Evolutionary conservation across 1,140 invertebrate genomes (phyloP).

Genomic region (Mycetomoellerius zeteki): DNA sequence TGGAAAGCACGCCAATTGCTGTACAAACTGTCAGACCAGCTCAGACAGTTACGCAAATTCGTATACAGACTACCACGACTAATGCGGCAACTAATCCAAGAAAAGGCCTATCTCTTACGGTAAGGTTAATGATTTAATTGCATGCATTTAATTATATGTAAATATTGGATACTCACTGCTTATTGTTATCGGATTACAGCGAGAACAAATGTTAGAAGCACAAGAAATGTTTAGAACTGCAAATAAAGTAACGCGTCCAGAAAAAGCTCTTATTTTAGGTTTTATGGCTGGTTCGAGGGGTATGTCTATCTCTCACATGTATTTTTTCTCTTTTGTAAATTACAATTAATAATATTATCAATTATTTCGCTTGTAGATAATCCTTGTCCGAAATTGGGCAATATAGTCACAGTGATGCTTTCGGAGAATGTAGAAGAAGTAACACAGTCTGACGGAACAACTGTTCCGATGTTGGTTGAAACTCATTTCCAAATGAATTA

Average conservation of each 20-base stretch:
- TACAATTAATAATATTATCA: neutral
- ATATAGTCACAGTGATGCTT: slow-evolving; percentile 96
- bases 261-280: slow-evolving; percentile 98
- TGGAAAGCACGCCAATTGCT: slow-evolving; percentile 81
- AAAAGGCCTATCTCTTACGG: slow-evolving; percentile 93
- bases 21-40: slow-evolving; percentile 86
- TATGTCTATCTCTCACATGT: slow-evolving; percentile 81
- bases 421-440: slow-evolving; percentile 95
- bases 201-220: slow-evolving; percentile 98
- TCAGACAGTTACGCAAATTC: slow-evolving; percentile 88
- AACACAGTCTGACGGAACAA: slow-evolving; percentile 91
- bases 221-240: slow-evolving; percentile 99
- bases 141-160: slow-evolving; percentile 6
- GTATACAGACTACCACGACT: slow-evolving; percentile 87
- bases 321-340: slow-evolving; percentile 29
- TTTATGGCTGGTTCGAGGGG: slow-evolving; percentile 99
- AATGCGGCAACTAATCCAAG: slow-evolving; percentile 88
- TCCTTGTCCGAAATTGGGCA: slow-evolving; percentile 97
- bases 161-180: slow-evolving; percentile 30
- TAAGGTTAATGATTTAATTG: slow-evolving; percentile 82
- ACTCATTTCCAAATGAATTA: slow-evolving; percentile 99
- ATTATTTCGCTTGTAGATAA: slow-evolving; percentile 91
- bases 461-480: slow-evolving; percentile 93
- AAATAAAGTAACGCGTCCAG: slow-evolving; percentile 97
- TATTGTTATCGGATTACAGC: slow-evolving; percentile 87